Conservation (phyloP, 1,140 invertebrate genomes). For the Helicoverpa armigera region DNA sequence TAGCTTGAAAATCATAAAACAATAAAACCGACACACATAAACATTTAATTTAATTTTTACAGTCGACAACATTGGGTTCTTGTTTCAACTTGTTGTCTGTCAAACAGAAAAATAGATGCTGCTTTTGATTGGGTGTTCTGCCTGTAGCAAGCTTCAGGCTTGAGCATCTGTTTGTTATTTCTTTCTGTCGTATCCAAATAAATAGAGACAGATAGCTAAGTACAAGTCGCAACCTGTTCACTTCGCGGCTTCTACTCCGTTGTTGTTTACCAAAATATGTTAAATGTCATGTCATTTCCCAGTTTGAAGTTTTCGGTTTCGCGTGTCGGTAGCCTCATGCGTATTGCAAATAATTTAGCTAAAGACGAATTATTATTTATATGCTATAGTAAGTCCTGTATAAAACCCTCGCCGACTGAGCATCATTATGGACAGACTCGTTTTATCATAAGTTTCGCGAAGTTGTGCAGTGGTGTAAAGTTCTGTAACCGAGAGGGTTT, state of each 20-base stretch:
- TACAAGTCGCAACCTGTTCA: constrained; percentile 41
- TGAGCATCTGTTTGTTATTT: constrained; percentile 4
- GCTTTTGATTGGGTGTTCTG: neutral
- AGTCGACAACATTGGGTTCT: too few relatives aligned
- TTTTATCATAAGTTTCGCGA: neutral
- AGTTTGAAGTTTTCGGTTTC: constrained; percentile 19
- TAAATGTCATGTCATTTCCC: neutral
- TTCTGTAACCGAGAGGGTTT: neutral
- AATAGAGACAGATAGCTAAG: constrained; percentile 9
- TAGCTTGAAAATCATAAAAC: too few relatives aligned
- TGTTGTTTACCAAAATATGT: constrained; percentile 18
- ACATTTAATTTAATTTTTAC: too few relatives aligned
- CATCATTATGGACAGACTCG: neutral
- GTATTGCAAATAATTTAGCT: neutral
- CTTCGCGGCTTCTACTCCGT: neutral
- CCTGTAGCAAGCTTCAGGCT: neutral
- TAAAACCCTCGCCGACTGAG: neutral
- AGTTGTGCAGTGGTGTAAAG: neutral
- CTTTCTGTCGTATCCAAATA: constrained; percentile 13
- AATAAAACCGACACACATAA: too few relatives aligned
- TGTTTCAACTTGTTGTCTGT: too few relatives aligned
- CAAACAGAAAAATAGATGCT: too few relatives aligned
- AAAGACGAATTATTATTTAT: neutral
- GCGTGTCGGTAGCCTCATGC: neutral
- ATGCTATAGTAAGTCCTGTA: neutral